Evolutionary conservation across 2,888 invertebrate species (phyloP).

Genomic region (Rhaphigaster nebulosa): DNA sequence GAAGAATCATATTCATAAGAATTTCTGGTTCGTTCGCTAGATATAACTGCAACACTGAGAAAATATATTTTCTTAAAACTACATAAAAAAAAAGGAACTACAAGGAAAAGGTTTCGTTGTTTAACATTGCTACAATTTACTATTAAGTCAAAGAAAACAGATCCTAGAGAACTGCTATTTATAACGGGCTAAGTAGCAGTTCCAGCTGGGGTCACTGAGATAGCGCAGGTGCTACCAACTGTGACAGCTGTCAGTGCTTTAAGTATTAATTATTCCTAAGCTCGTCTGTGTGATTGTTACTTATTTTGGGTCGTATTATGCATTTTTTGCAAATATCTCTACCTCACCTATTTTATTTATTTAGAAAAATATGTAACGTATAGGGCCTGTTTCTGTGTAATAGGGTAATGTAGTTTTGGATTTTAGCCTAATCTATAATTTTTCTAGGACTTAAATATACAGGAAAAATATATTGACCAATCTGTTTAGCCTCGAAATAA

Average conservation of each 20-base stretch:
- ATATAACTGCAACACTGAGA: not conserved
- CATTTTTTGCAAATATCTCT: not conserved
- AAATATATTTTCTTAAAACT: not conserved
- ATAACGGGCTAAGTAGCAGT: constrained; percentile 10
- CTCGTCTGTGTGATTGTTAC: not conserved
- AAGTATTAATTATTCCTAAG: not conserved
- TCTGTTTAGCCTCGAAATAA: too few relatives aligned
- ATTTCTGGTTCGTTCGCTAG: not conserved
- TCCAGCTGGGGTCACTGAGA: not conserved
- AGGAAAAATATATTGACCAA: too few relatives aligned
- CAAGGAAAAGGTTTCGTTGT: not conserved
- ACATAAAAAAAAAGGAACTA: not conserved
- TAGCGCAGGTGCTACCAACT: constrained; percentile 15
- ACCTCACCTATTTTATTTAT: not conserved
- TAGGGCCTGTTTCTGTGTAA: too few relatives aligned
- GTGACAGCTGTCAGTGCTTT: not conserved
- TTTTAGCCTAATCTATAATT: too few relatives aligned
- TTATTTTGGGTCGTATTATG: not conserved
- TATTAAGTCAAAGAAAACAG: constrained; percentile 31
- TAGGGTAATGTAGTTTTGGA: too few relatives aligned
- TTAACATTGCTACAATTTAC: not conserved
- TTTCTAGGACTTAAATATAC: too few relatives aligned
- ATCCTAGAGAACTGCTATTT: constrained; percentile 1
- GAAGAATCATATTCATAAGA: too few relatives aligned
- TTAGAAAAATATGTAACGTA: not conserved